Evolutionary conservation across 1,140 invertebrate genomes (phyloP).

Genomic region (Delia radicum): DNA sequence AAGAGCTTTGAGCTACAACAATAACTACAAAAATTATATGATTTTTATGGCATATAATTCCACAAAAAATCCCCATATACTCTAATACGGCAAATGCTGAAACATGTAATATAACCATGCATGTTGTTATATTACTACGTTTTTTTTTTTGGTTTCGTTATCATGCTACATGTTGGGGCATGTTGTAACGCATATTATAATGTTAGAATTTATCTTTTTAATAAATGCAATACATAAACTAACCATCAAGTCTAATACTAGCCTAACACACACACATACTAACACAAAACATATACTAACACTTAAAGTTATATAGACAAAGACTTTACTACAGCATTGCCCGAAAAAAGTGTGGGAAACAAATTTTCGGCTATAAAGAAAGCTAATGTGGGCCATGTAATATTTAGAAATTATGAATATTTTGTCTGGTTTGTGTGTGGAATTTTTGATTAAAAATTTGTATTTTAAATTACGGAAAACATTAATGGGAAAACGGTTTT

Average conservation of each 20-base stretch:
- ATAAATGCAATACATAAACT: conserved; percentile 18
- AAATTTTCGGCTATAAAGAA: neutral
- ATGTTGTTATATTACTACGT: neutral
- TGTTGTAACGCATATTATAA: conserved; percentile 15
- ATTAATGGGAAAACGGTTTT: neutral
- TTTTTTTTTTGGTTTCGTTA: neutral
- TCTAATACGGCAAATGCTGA: neutral
- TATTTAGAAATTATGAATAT: neutral
- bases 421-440: neutral
- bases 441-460: neutral
- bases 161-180: neutral
- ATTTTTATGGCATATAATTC: neutral
- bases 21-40: neutral
- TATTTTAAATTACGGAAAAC: neutral
- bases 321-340: neutral
- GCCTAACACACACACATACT: neutral
- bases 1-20: neutral
- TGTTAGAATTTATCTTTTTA: conserved; percentile 22
- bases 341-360: conserved; percentile 1
- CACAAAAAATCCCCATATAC: neutral
- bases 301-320: neutral
- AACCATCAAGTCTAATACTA: neutral
- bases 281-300: neutral
- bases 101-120: conserved; percentile 6
- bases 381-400: neutral